Conservation (phyloP, 2,113 vertebrate genomes). For the Cheirogaleus medius region DNA sequence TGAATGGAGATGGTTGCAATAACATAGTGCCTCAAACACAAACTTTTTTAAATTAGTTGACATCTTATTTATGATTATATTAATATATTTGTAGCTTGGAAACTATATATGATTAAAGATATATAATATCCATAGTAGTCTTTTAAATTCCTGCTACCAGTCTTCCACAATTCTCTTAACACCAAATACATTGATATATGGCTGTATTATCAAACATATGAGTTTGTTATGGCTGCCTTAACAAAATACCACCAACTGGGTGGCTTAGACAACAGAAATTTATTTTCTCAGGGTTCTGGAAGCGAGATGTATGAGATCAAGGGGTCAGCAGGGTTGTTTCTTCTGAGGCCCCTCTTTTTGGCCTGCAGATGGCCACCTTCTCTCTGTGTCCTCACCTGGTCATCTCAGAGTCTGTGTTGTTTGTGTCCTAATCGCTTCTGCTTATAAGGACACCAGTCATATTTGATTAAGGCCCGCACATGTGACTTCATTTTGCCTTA, state of each 20-base stretch:
- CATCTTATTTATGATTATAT: neutral
- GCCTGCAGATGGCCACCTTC: neutral
- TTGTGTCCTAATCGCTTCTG: neutral
- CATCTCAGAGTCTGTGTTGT: neutral
- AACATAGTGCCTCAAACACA: neutral
- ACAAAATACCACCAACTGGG: neutral
- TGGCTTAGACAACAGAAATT: neutral
- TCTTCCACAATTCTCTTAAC: neutral
- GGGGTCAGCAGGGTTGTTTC: neutral
- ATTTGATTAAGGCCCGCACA: neutral
- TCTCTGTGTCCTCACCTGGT: neutral
- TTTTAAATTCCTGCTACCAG: neutral
- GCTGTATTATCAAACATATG: neutral
- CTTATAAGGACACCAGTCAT: neutral
- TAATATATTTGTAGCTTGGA: neutral
- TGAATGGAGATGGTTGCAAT: neutral
- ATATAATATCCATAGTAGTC: neutral
- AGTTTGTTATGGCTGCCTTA: neutral
- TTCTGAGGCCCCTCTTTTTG: neutral
- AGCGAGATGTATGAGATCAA: neutral
- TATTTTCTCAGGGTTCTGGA: neutral
- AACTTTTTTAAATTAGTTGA: neutral
- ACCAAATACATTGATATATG: neutral
- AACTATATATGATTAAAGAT: neutral
- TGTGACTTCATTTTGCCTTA: neutral